Evolutionary conservation across 2,888 invertebrate species (phyloP).

Genomic region (Andrena dorsata): DNA sequence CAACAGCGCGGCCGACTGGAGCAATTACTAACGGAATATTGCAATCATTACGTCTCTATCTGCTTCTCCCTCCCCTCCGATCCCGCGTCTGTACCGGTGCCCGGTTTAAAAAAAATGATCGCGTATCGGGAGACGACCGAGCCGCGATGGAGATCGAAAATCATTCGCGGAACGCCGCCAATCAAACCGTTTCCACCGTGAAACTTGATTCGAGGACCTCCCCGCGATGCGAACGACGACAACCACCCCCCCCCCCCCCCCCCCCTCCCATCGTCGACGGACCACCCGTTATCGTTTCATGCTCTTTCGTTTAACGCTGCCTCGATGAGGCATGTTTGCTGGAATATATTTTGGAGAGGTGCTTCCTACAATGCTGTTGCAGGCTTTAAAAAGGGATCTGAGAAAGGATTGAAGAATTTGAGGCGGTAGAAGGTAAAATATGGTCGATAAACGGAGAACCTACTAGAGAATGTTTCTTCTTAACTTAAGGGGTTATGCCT

Average conservation of each 20-base stretch:
- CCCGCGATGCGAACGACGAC: constrained; percentile 44
- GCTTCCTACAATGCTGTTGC: too few relatives aligned
- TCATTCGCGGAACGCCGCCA: constrained; percentile 72
- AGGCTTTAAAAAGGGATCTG: too few relatives aligned
- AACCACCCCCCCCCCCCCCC: constrained; percentile 9
- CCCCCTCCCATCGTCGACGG: background rate
- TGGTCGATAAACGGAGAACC: too few relatives aligned
- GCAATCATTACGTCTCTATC: constrained; percentile 82
- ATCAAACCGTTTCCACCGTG: constrained; percentile 71
- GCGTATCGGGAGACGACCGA: constrained; percentile 61
- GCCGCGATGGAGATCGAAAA: constrained; percentile 68
- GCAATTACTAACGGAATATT: constrained; percentile 88
- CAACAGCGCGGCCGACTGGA: constrained; percentile 86
- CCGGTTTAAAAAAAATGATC: constrained; percentile 63
- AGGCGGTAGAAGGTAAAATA: too few relatives aligned
- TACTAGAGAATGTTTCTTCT: too few relatives aligned
- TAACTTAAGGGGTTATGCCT: too few relatives aligned
- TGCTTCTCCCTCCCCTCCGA: constrained; percentile 40
- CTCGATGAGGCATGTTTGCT: background rate
- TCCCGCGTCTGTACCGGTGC: constrained; percentile 48
- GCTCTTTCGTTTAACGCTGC: constrained; percentile 21
- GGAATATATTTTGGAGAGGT: too few relatives aligned
- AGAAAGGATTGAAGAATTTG: too few relatives aligned
- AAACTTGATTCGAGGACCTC: constrained; percentile 64
- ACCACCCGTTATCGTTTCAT: constrained; percentile 40